Conservation (phyloP, 2,888 invertebrate genomes). For the Brachyptera risi region DNA sequence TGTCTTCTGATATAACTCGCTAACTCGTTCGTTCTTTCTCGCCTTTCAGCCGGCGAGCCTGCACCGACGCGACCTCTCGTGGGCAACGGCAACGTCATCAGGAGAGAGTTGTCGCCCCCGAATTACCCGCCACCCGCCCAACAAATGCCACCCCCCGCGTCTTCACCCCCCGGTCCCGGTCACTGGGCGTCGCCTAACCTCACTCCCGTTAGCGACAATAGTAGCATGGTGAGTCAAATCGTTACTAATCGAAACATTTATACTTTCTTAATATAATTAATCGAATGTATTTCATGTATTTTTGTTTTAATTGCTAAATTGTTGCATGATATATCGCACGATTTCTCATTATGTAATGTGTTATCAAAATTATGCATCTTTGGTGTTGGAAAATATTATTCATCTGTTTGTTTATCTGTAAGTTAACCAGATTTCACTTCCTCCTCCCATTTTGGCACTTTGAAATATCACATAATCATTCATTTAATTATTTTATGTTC, state of each 20-base stretch:
- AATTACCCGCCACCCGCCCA: slow-evolving; percentile 20
- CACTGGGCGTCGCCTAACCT: slow-evolving; percentile 27
- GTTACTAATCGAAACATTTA: neutral
- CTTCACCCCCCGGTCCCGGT: slow-evolving; percentile 21
- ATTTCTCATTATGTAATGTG: no score
- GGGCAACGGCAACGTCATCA: slow-evolving; percentile 32
- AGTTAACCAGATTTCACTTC: no score
- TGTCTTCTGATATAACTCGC: neutral
- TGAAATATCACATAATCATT: no score
- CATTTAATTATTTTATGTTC: no score
- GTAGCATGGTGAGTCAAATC: neutral
- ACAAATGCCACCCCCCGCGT: slow-evolving; percentile 5
- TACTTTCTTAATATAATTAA: no score
- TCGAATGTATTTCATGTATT: no score
- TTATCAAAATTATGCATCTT: no score
- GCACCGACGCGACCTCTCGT: slow-evolving; percentile 20
- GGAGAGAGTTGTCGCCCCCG: slow-evolving; percentile 29
- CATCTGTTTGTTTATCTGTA: no score
- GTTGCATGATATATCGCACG: no score
- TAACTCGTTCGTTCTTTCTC: neutral
- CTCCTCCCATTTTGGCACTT: no score
- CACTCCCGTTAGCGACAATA: slow-evolving; percentile 22
- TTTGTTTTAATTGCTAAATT: no score
- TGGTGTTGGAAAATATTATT: no score
- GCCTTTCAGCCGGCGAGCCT: neutral